Evolutionary conservation across 2,797 vertebrate genomes (phyloP), one percentile per base, ranked within the genome.

Genomic region (Acridotheres tristis): DNA sequence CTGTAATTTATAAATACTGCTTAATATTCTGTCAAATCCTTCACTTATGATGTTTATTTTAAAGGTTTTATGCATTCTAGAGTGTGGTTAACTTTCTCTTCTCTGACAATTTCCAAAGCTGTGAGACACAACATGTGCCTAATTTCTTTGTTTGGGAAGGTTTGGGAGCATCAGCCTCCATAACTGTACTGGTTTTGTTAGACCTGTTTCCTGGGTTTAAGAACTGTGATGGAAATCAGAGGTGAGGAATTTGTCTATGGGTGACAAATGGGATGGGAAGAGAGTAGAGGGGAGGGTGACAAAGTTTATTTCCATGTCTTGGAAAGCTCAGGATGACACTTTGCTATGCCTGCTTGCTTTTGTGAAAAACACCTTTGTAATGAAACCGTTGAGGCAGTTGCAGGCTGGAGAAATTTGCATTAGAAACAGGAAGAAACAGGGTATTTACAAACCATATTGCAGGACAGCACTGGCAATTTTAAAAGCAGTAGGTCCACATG

Each of bases 271-370:
- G 43, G 47, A 77, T 83, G 47, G 72, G 47, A 89, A 77, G 58
- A 85, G 27, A 61, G 40, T 62, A 29, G 50, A 88, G 14, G 22
- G 47, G 16, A 72, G 16, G 7, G 15, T 65, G 61, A 68, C 63
- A 71, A 59, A 77, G 84, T 68, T 89, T 80, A 55, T 83, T 94
- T 90, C 57, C 48, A 43, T 16, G 42, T 88, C 81, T 90, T 94
- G 72, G 48, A 66, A 77, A 88, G 54, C 62, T 93, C 68, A 51
- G 43, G 63, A 16, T 88, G 79, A 81, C 66, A 47, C 30, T 92
- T 77, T 2, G 11, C 68, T 66, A 3, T 0, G 13, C 85, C 61
- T 88, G 38, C 50, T 94, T 88, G 36, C 59, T 90, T 88, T 80
- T 74, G 57, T 51, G 66, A 73, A 82, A 79, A 93, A 36, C 57